phyloP scores from a whole-genome alignment of 2,113 vertebrate genomes.

The Ameiurus melas region DNA sequence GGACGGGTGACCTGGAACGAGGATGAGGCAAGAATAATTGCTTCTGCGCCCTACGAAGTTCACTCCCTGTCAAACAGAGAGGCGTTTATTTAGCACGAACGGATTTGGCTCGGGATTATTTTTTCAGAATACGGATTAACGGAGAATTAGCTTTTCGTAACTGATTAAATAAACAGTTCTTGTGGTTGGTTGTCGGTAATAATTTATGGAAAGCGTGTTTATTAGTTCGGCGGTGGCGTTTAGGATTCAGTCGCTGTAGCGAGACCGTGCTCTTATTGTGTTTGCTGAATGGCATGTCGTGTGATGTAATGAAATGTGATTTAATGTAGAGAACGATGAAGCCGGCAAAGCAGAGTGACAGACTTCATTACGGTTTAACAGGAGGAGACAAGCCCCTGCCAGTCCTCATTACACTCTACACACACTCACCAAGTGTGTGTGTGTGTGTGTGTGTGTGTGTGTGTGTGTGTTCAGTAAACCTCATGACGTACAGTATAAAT shows the following conservation, averaged over 20 bases:
- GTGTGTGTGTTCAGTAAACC: neutral
- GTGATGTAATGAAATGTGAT: constrained; percentile 38
- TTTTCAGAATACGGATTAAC: neutral
- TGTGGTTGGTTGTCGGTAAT: neutral
- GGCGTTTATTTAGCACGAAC: neutral
- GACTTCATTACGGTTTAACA: constrained; percentile 41
- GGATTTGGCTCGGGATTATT: neutral
- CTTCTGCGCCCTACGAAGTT: neutral
- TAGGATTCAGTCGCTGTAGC: neutral
- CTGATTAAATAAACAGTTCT: neutral
- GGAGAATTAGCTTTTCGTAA: neutral
- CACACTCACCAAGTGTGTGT: constrained; percentile 21
- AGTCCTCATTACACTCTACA: constrained; percentile 41
- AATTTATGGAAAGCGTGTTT: neutral
- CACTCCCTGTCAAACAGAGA: constrained; percentile 8
- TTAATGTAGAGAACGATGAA: constrained; percentile 41
- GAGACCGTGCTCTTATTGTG: neutral
- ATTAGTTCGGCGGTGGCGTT: neutral
- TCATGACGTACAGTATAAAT: neutral
- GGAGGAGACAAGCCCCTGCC: constrained; percentile 24
- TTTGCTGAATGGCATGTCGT: constrained; percentile 28
- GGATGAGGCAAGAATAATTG: constrained; percentile 15
- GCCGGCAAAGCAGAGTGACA: constrained; percentile 35
- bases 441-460: constrained; percentile 22
- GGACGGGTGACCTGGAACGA: constrained; percentile 12